These are phyloP conservation scores for Coecobrya sp. DNA, from an alignment of 2,888 invertebrate species.

Conservation along the genomic window DNA sequence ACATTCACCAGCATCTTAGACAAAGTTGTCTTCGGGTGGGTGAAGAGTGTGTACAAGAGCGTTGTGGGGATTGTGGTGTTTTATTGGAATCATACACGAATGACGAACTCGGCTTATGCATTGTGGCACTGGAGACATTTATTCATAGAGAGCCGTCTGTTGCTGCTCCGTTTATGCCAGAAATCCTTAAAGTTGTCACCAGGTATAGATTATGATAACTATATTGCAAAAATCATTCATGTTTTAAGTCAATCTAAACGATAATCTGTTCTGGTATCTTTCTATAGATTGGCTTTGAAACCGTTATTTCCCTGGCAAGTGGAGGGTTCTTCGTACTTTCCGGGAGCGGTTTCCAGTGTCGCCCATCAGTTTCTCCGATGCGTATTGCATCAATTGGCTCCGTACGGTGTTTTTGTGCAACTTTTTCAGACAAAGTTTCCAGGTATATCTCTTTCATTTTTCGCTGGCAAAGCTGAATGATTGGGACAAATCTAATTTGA, in stretches of 20 bases:
- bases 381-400: conserved; percentile 98
- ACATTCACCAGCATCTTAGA: conserved; percentile 87
- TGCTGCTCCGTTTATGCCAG: conserved; percentile 97
- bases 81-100: conserved; percentile 97
- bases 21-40: conserved; percentile 91
- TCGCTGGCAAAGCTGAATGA: no score
- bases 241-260: no score
- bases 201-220: no score
- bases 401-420: conserved; percentile 98
- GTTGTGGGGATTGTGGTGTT: conserved; percentile 96
- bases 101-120: conserved; percentile 97
- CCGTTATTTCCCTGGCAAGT: conserved; percentile 96
- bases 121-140: conserved; percentile 97
- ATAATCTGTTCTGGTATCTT: conserved; percentile 60
- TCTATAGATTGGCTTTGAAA: conserved; percentile 91
- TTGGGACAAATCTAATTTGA: no score
- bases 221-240: background rate
- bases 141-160: conserved; percentile 98
- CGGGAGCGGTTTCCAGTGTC: conserved; percentile 98
- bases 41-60: conserved; percentile 92
- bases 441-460: no score
- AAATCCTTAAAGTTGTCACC: conserved; percentile 95
- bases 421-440: conserved; percentile 97
- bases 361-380: conserved; percentile 99
- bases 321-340: conserved; percentile 95